A percentile compares a stretch with the other conserved stretches of the same genome.
Evolutionary conservation across 2,888 invertebrate species (phyloP).

Genomic region (Labia minor): DNA sequence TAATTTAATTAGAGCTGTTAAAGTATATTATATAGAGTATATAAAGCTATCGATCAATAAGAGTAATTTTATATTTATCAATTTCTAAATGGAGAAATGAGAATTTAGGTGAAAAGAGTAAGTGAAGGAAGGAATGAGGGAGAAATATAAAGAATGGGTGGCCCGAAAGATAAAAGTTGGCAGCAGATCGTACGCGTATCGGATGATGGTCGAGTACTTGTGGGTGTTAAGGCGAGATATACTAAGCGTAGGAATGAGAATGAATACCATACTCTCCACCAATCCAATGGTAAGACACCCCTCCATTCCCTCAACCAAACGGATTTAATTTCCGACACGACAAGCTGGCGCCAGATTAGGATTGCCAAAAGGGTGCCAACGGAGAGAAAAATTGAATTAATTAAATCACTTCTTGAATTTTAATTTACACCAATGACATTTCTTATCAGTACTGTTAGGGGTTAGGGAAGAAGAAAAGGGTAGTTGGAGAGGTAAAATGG

Average conservation of each 20-base stretch:
- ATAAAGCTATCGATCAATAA: too few species aligned
- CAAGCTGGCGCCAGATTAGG: conserved; percentile 13
- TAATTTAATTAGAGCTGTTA: too few species aligned
- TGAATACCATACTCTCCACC: neutral
- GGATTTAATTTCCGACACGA: conserved; percentile 13
- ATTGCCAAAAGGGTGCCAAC: neutral
- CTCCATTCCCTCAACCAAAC: neutral
- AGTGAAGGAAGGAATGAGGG: neutral
- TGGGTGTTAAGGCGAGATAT: too few species aligned
- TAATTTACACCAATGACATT: conserved; percentile 7
- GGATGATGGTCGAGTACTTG: neutral
- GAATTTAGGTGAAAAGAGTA: too few species aligned
- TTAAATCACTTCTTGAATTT: conserved; percentile 13
- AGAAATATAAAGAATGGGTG: neutral
- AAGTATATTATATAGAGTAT: too few species aligned
- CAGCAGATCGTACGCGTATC: neutral
- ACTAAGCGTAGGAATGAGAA: neutral
- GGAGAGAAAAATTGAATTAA: conserved; percentile 3
- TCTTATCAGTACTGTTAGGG: neutral
- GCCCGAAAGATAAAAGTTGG: neutral
- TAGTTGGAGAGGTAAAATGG: too few species aligned
- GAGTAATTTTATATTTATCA: too few species aligned
- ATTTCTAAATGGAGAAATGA: too few species aligned
- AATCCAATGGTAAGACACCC: neutral
- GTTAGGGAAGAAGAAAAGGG: too few species aligned